These are phyloP conservation scores for Ceyx margarethae DNA, from an alignment of 2,113 vertebrate genomes.

Conservation along the genomic window DNA sequence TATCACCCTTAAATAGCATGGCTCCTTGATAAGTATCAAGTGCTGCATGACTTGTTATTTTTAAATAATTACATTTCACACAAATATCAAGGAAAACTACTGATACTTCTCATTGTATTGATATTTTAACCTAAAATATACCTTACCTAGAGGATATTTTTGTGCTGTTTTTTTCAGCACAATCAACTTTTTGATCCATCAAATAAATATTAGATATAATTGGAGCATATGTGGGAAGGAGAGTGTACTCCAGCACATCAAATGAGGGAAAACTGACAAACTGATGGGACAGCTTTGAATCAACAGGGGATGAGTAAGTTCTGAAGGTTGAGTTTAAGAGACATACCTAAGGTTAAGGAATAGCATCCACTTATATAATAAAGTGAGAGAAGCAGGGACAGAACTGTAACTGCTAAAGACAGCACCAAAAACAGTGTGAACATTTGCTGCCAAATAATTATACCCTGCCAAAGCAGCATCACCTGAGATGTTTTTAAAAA, in stretches of 20 bases:
- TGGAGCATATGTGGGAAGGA: not conserved
- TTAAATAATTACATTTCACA: not conserved
- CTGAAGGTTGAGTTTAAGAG: not conserved
- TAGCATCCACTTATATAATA: not conserved
- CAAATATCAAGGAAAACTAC: not conserved
- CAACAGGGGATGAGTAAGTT: not conserved
- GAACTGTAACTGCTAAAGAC: not conserved
- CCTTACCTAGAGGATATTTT: not conserved
- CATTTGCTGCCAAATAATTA: not conserved
- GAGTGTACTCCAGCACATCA: not conserved
- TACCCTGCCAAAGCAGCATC: not conserved
- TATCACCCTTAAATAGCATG: not conserved
- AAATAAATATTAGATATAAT: not conserved
- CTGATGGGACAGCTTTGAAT: conserved; percentile 3
- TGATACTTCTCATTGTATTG: not conserved
- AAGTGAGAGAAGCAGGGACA: not conserved
- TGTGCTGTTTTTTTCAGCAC: not conserved
- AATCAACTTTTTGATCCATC: not conserved
- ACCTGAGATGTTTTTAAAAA: not conserved
- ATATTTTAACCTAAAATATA: not conserved
- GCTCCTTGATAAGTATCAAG: not conserved
- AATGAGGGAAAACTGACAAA: not conserved
- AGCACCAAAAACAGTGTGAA: not conserved
- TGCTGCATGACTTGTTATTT: not conserved
- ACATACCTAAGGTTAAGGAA: not conserved